A percentile compares a stretch with the other conserved stretches of the same genome.
Conservation (phyloP, 2,113 vertebrate genomes). For the Suricata suricatta region DNA sequence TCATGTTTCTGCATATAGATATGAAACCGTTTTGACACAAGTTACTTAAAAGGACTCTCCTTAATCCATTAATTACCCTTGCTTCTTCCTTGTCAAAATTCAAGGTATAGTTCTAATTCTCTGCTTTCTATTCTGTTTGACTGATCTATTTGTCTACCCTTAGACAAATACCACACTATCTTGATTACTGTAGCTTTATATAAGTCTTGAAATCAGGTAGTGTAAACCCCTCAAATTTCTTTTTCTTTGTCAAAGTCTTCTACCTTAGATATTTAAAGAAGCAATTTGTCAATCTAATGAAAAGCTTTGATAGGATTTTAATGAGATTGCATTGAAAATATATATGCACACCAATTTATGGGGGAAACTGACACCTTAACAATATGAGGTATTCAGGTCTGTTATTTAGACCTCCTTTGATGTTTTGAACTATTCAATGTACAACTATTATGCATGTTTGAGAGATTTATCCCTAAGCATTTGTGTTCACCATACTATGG, state of each 20-base stretch:
- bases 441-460: not conserved
- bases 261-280: not conserved
- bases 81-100: not conserved
- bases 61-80: not conserved
- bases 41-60: not conserved
- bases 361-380: not conserved
- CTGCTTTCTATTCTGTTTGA: not conserved
- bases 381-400: not conserved
- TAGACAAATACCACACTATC: not conserved
- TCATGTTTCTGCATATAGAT: conserved; percentile 2
- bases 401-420: not conserved
- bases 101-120: not conserved
- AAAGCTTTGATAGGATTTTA: not conserved
- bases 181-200: not conserved
- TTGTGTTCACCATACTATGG: not conserved
- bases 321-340: not conserved
- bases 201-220: not conserved
- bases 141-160: not conserved
- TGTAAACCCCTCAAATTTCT: not conserved
- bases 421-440: not conserved
- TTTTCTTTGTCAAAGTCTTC: not conserved
- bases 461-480: not conserved
- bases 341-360: not conserved
- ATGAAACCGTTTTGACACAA: not conserved
- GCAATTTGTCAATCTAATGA: not conserved